Evolutionary conservation across 2,797 vertebrate genomes (phyloP), one percentile per base, ranked within the genome.

Genomic region (Buphagus erythrorhynchus): DNA sequence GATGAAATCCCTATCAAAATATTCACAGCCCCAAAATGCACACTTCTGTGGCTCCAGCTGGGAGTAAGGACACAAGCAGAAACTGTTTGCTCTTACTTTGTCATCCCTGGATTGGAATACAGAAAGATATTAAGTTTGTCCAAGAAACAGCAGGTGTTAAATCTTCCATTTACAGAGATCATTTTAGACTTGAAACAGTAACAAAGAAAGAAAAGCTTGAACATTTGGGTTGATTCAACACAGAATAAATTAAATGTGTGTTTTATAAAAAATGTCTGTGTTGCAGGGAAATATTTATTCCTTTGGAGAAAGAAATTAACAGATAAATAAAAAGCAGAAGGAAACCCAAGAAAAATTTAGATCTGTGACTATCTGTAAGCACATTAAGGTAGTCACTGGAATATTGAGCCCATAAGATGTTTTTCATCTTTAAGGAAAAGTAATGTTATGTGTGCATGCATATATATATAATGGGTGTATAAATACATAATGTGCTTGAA

Each of bases 111-210:
- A 49, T 58, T 7, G 5, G 28, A 79, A 87, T 72, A 80, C 11
- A 71, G 4, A 52, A 93, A 87, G 36, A 54, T 77, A 62, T 8
- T 73, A 62, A 69, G 40, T 76, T 74, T 65, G 36, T 73, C 75
- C 59, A 90, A 79, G 55, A 92, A 92, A 82, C 74, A 85, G 57
- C 0, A 0, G 61, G 68, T 71, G 29, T 69, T 93, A 35, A 68
- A 13, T 54, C 59, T 79, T 90, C 66, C 7, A 18, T 79, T 94
- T 90, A 78, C 73, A 88, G 59, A 76, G 83, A 25, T 88, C 43
- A 78, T 78, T 91, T 79, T 88, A 57, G 46, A 59, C 40, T 92
- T 91, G 59, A 92, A 97, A 88, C 33, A 78, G 57, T 46, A 94
- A 84, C 51, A 20, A 55, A 74, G 48, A 80, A 93, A 80, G 10